These are phyloP conservation scores for Nemotelus pantherinus DNA, from an alignment of 2,888 invertebrate species.

Conservation along the genomic window DNA sequence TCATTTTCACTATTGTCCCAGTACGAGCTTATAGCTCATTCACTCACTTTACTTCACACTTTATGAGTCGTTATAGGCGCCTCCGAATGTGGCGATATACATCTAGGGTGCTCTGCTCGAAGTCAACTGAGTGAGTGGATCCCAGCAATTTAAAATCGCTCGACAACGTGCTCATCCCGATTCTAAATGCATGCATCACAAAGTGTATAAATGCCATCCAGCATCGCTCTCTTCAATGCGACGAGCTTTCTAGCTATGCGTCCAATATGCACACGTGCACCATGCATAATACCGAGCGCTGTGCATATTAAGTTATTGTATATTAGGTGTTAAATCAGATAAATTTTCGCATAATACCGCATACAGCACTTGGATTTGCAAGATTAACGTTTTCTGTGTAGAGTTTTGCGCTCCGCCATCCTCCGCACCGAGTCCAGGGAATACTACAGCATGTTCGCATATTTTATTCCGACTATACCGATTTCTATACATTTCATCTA, in stretches of 20 bases:
- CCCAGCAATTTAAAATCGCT: constrained; percentile 25
- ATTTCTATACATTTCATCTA: constrained; percentile 34
- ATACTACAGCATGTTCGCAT: constrained; percentile 46
- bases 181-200: not conserved
- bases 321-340: constrained; percentile 68
- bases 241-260: constrained; percentile 1
- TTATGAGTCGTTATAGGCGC: constrained; percentile 31
- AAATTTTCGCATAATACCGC: constrained; percentile 67
- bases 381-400: constrained; percentile 62
- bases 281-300: constrained; percentile 32
- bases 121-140: not conserved
- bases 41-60: constrained; percentile 32
- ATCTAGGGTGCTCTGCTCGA: constrained; percentile 12
- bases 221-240: not conserved
- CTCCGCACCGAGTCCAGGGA: constrained; percentile 22
- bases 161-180: constrained; percentile 30
- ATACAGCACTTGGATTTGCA: constrained; percentile 66
- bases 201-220: constrained; percentile 4
- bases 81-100: constrained; percentile 15
- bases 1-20: constrained; percentile 38
- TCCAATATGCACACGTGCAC: constrained; percentile 40
- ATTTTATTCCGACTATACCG: constrained; percentile 43
- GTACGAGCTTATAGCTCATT: constrained; percentile 19
- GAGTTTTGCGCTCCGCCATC: constrained; percentile 48
- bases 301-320: constrained; percentile 65